Evolutionary conservation across 2,113 vertebrate species (phyloP).

Genomic region (Gymnogyps californianus): DNA sequence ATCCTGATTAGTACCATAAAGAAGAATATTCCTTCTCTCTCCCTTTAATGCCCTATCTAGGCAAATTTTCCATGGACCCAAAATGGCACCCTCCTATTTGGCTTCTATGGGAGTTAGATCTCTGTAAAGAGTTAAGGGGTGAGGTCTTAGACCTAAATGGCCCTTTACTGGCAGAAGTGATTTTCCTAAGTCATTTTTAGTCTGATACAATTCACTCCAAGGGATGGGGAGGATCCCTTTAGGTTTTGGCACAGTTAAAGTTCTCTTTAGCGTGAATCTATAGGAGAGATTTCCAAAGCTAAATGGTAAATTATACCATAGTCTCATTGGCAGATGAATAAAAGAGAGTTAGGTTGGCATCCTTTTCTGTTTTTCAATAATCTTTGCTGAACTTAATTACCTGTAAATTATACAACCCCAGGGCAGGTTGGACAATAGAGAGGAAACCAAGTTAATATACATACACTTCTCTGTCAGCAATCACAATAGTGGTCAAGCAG

Average conservation of each 20-base stretch:
- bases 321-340: not conserved
- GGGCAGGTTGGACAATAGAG: not conserved
- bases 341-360: not conserved
- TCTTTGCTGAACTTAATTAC: conserved; percentile 15
- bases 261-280: not conserved
- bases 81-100: not conserved
- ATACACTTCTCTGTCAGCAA: not conserved
- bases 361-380: not conserved
- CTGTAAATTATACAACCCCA: not conserved
- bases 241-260: not conserved
- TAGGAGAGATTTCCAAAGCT: not conserved
- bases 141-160: not conserved
- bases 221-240: not conserved
- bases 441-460: not conserved
- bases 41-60: not conserved
- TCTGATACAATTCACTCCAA: not conserved
- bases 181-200: not conserved
- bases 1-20: not conserved
- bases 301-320: not conserved
- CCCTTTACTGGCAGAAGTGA: not conserved
- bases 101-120: not conserved
- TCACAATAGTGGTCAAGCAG: not conserved
- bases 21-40: not conserved
- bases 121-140: not conserved
- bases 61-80: not conserved